Evolutionary conservation across 2,888 invertebrate species (phyloP).

Genomic region (Ormia ochracea): DNA sequence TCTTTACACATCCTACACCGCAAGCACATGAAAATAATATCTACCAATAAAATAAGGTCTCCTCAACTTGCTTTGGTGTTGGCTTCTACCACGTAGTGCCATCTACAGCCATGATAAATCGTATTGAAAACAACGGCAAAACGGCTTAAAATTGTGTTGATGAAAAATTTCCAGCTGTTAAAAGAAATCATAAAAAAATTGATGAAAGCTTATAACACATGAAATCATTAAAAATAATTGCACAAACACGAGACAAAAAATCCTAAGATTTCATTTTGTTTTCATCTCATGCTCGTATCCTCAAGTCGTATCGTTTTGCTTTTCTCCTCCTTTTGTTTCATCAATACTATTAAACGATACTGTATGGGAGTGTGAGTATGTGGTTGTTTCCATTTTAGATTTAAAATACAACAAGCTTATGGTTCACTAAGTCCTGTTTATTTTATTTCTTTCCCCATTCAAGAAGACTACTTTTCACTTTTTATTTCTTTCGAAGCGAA

Average conservation of each 20-base stretch:
- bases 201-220: slow-evolving; percentile 55
- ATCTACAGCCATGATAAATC: not conserved
- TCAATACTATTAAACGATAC: not conserved
- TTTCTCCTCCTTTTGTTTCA: not conserved
- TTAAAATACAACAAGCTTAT: not conserved
- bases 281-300: not conserved
- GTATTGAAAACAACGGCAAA: slow-evolving; percentile 1
- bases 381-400: not conserved
- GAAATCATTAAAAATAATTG: slow-evolving; percentile 61
- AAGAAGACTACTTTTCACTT: not conserved
- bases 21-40: not conserved
- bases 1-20: not conserved
- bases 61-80: not conserved
- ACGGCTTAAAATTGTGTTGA: slow-evolving; percentile 26
- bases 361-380: not conserved
- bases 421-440: not conserved
- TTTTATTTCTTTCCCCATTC: not conserved
- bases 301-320: not conserved
- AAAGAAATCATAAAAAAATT: slow-evolving; percentile 49
- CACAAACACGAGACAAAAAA: slow-evolving; percentile 34
- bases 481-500: not conserved
- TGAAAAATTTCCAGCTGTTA: slow-evolving; percentile 36
- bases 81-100: not conserved
- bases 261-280: slow-evolving; percentile 19
- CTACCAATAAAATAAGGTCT: not conserved